Conservation (phyloP, 2,797 vertebrate species). For the Melanogrammus aeglefinus region DNA sequence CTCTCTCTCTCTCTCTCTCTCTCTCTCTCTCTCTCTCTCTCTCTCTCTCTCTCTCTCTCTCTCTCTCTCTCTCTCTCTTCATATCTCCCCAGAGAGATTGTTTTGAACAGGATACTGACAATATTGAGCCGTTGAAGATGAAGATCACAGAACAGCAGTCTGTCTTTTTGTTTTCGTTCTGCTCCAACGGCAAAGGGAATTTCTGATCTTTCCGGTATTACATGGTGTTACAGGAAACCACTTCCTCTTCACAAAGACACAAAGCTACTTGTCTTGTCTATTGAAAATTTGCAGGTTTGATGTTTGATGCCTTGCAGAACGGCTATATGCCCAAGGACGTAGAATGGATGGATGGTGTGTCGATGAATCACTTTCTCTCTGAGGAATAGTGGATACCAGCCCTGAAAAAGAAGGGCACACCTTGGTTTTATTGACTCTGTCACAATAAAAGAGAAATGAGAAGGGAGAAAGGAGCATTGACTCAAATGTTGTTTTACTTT, state of each 20-base stretch:
- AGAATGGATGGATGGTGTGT: conserved; percentile 1
- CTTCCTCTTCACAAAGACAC: neutral
- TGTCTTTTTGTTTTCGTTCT: neutral
- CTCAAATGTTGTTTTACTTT: neutral
- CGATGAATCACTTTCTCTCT: neutral
- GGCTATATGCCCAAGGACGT: neutral
- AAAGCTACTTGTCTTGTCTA: neutral
- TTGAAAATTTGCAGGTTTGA: neutral
- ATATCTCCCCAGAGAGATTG: neutral
- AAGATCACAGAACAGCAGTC: neutral
- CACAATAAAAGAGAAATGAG: neutral
- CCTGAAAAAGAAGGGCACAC: neutral
- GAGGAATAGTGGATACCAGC: neutral
- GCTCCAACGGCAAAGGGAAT: neutral
- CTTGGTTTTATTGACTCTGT: conserved; percentile 1
- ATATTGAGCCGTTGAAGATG: neutral
- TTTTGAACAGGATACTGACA: neutral
- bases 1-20: neutral
- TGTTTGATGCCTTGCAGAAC: neutral
- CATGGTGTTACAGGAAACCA: neutral
- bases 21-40: conserved; percentile 3
- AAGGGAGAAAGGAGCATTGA: neutral
- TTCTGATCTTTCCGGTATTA: neutral
- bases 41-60: neutral
- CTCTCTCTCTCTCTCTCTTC: neutral